These are phyloP conservation scores for Pipistrellus pygmaeus DNA, from an alignment of 2,797 vertebrate species.

Conservation along the genomic window DNA sequence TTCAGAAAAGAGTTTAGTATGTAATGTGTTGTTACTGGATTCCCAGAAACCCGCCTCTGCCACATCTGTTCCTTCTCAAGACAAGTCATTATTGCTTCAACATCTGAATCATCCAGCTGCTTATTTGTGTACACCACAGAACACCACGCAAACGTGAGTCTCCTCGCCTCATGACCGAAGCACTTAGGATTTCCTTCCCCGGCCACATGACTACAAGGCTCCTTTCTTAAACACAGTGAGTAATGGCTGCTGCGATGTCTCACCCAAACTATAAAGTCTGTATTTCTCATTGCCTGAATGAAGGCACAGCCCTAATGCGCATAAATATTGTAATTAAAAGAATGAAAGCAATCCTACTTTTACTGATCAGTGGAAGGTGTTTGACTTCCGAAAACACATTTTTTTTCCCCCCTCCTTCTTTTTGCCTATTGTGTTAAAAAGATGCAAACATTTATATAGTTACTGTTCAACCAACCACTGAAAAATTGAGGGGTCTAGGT, in stretches of 20 bases:
- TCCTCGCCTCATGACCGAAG: conserved; percentile 62
- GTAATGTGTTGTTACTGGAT: neutral
- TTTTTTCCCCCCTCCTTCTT: neutral
- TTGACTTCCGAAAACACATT: conserved; percentile 13
- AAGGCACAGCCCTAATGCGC: neutral
- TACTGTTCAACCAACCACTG: neutral
- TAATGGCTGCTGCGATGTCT: neutral
- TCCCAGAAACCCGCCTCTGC: conserved; percentile 19
- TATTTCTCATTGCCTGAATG: conserved; percentile 39
- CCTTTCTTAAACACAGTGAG: conserved; percentile 51
- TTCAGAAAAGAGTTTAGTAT: neutral
- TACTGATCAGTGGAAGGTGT: neutral
- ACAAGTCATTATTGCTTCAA: conserved; percentile 48
- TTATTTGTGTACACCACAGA: neutral
- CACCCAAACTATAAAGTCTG: neutral
- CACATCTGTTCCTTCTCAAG: conserved; percentile 1
- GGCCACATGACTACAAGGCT: conserved; percentile 44
- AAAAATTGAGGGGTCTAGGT: neutral
- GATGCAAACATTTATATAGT: neutral
- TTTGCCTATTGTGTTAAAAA: neutral
- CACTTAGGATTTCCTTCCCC: conserved; percentile 56
- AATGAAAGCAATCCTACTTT: neutral
- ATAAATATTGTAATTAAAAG: conserved; percentile 11
- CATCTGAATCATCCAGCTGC: conserved; percentile 49
- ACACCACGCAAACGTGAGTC: neutral